Percentiles rank a stretch among this genome's conserved stretches.
These are phyloP conservation scores for Sebastolobus altivelis DNA, from an alignment of 2,797 vertebrate species.

Conservation along the genomic window DNA sequence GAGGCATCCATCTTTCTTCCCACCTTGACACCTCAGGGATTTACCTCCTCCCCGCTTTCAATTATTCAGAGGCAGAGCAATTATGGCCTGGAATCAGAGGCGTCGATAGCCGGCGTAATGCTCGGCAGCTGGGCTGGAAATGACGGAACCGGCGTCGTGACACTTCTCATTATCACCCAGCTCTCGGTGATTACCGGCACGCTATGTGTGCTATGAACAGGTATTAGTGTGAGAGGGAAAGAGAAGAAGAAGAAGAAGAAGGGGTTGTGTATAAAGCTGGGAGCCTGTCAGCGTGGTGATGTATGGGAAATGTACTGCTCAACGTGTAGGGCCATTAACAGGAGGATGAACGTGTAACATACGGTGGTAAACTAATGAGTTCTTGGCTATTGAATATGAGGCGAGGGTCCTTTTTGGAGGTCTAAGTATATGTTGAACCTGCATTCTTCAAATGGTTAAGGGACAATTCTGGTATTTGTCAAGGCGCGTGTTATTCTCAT, in stretches of 20 bases:
- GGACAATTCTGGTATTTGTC: slow-evolving; percentile 12
- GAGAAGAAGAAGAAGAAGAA: background rate
- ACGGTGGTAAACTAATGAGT: slow-evolving; percentile 8
- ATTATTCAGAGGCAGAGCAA: slow-evolving; percentile 77
- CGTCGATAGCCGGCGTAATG: slow-evolving; percentile 57
- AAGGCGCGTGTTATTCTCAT: background rate
- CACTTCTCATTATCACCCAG: slow-evolving; percentile 70
- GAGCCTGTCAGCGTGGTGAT: slow-evolving; percentile 7
- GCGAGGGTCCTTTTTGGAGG: background rate
- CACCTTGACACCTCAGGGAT: slow-evolving; percentile 63
- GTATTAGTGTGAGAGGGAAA: slow-evolving; percentile 24
- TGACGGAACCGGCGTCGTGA: slow-evolving; percentile 45
- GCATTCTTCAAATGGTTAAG: slow-evolving; percentile 7
- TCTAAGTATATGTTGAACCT: background rate
- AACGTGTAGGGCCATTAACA: slow-evolving; percentile 6
- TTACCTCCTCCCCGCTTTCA: slow-evolving; percentile 64
- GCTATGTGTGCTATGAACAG: slow-evolving; percentile 30
- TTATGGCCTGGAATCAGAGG: slow-evolving; percentile 65
- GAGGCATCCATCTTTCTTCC: slow-evolving; percentile 69
- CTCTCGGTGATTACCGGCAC: slow-evolving; percentile 49
- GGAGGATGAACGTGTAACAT: background rate
- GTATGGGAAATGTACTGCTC: slow-evolving; percentile 12
- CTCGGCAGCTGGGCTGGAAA: slow-evolving; percentile 65
- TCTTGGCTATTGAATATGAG: background rate
- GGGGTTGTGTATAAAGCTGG: background rate